phyloP scores from a whole-genome alignment of 1,140 invertebrate genomes.

The Oreohelix idahoensis region DNA sequence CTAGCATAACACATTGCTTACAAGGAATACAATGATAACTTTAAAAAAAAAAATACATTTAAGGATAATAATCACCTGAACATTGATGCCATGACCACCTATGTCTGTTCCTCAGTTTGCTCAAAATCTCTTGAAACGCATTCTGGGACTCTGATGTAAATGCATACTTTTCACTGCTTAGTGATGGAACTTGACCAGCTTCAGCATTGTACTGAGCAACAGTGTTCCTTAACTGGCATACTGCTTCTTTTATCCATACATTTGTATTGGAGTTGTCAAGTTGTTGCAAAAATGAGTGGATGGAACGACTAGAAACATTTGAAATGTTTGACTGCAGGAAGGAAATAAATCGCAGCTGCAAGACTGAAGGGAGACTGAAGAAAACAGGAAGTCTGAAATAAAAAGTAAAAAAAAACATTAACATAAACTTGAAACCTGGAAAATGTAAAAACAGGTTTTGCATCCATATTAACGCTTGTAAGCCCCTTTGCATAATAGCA shows the following conservation, averaged over 20 bases:
- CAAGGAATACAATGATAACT: not conserved
- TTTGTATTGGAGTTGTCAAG: not conserved
- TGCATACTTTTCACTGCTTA: not conserved
- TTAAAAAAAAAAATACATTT: not conserved
- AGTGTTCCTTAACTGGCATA: not conserved
- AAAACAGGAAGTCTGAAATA: not conserved
- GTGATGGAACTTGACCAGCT: not conserved
- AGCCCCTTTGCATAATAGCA: no score
- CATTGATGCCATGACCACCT: not conserved
- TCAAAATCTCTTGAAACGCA: not conserved
- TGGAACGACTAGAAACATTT: not conserved
- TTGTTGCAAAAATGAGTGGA: not conserved
- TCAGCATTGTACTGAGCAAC: not conserved
- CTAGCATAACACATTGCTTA: no score
- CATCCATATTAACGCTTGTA: no score
- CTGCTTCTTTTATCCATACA: not conserved
- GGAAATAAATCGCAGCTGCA: constrained; percentile 2
- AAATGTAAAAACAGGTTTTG: no score
- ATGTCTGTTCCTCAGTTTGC: not conserved
- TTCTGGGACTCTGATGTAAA: not conserved
- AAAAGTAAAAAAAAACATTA: not conserved
- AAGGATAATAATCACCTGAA: not conserved
- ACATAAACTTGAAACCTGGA: no score
- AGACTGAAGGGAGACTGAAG: not conserved
- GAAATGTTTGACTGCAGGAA: not conserved